Evolutionary conservation across 2,888 invertebrate species (phyloP).

Genomic region (Aquatica leii): DNA sequence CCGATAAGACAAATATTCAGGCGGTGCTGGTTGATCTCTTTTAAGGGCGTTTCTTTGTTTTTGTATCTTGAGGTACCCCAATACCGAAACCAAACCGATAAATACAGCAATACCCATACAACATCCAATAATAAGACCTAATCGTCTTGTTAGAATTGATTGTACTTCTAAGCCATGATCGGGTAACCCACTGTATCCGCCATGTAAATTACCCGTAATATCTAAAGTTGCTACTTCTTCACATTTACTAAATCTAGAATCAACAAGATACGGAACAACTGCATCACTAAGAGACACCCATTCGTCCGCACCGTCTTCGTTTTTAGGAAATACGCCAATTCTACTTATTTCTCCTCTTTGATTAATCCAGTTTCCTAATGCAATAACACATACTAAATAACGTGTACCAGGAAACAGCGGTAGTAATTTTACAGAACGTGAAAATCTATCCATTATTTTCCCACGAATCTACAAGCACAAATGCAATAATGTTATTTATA

Average conservation of each 20-base stretch:
- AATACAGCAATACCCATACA: slow-evolving; percentile 88
- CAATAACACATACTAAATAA: slow-evolving; percentile 87
- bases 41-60: slow-evolving; percentile 81
- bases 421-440: slow-evolving; percentile 65
- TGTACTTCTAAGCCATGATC: slow-evolving; percentile 65
- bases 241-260: slow-evolving; percentile 79
- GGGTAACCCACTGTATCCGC: slow-evolving; percentile 59
- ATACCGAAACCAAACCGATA: slow-evolving; percentile 81
- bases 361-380: slow-evolving; percentile 79
- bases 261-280: slow-evolving; percentile 67
- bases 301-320: slow-evolving; percentile 44
- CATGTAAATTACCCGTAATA: slow-evolving; percentile 72
- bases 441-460: slow-evolving; percentile 75
- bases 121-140: slow-evolving; percentile 86
- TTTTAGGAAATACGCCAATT: slow-evolving; percentile 62
- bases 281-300: slow-evolving; percentile 65
- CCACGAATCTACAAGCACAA: slow-evolving; percentile 72
- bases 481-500: not conserved
- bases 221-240: slow-evolving; percentile 79
- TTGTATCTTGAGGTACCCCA: slow-evolving; percentile 86
- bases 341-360: slow-evolving; percentile 61
- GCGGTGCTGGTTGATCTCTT: slow-evolving; percentile 74
- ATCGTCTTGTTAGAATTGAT: slow-evolving; percentile 79
- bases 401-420: slow-evolving; percentile 80
- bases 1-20: slow-evolving; percentile 83